Conservation (phyloP, 2,888 invertebrate species). For the Dryobotodes eremita region DNA sequence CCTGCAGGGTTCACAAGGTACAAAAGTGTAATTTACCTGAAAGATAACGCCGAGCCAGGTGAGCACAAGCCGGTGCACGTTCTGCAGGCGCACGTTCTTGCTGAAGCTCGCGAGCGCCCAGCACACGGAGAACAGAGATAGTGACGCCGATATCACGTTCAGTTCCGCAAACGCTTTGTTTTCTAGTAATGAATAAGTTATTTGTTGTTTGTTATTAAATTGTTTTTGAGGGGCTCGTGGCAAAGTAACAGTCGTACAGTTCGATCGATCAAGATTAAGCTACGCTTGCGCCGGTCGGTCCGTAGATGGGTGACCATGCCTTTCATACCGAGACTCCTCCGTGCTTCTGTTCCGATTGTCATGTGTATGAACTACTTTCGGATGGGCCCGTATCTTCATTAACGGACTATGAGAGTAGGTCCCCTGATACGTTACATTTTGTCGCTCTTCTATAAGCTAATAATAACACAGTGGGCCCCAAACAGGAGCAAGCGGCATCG, state of each 20-base stretch:
- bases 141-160: slow-evolving; percentile 94
- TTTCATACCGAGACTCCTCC: not conserved
- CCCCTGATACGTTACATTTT: no score
- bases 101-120: slow-evolving; percentile 98
- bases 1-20: not conserved
- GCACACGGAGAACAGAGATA: slow-evolving; percentile 96
- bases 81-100: slow-evolving; percentile 95
- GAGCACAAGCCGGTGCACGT: slow-evolving; percentile 95
- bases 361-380: no score
- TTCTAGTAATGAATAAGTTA: slow-evolving; percentile 66
- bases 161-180: slow-evolving; percentile 93
- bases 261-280: not conserved
- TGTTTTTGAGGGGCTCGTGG: not conserved
- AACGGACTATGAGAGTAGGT: no score
- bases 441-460: no score
- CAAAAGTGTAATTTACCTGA: slow-evolving; percentile 85
- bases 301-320: not conserved
- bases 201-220: not conserved
- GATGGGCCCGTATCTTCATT: no score
- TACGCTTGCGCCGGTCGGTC: not conserved
- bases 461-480: not conserved
- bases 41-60: slow-evolving; percentile 96
- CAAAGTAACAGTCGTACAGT: not conserved
- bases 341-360: not conserved
- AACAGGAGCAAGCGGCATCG: not conserved